Evolutionary conservation across 2,113 vertebrate species (phyloP).

Genomic region (Malurus cyaneus): DNA sequence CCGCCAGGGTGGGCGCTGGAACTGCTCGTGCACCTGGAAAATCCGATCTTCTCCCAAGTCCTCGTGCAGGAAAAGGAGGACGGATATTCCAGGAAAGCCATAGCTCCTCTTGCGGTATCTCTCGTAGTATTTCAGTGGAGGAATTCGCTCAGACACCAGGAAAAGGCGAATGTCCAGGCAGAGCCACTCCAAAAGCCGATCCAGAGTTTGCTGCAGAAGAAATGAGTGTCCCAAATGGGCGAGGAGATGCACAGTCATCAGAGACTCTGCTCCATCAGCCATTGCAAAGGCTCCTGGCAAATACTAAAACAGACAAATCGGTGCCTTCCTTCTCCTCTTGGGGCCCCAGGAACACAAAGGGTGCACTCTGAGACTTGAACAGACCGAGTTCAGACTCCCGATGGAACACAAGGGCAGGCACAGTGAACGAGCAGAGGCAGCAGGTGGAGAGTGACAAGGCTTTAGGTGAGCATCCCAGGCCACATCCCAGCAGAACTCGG

Average conservation of each 20-base stretch:
- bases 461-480: fast-evolving
- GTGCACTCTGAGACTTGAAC: neutral
- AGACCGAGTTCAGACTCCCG: neutral
- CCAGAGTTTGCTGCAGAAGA: slow-evolving; percentile 84
- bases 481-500: neutral
- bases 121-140: slow-evolving; percentile 64
- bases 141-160: slow-evolving; percentile 84
- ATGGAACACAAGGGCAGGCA: no score
- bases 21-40: slow-evolving; percentile 80
- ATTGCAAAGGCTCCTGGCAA: slow-evolving; percentile 56
- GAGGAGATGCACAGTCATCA: slow-evolving; percentile 87
- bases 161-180: slow-evolving; percentile 83
- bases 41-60: slow-evolving; percentile 85
- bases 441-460: neutral
- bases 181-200: slow-evolving; percentile 82
- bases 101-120: slow-evolving; percentile 50
- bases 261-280: slow-evolving; percentile 56
- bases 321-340: neutral
- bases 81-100: slow-evolving; percentile 84
- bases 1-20: slow-evolving; percentile 88
- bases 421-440: fast-evolving
- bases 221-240: slow-evolving; percentile 79
- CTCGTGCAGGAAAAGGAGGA: slow-evolving; percentile 88
- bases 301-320: neutral
- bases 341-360: neutral